A percentile compares a stretch with the other conserved stretches of the same genome.
Conservation (phyloP, 2,113 vertebrate genomes). For the Zapornia atra region DNA sequence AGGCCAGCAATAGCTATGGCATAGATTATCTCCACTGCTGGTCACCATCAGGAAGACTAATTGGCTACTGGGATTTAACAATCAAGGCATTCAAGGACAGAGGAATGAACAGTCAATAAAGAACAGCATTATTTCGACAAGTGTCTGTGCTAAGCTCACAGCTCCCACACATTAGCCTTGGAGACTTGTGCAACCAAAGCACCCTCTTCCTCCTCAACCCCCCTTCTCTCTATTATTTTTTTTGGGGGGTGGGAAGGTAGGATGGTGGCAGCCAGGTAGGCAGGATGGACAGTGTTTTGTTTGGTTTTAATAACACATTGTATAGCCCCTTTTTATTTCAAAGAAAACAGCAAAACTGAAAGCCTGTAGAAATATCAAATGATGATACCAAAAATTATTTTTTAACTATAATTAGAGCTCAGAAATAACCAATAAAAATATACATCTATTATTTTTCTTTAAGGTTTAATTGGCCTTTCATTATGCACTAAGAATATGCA, state of each 20-base stretch:
- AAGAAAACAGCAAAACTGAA: neutral
- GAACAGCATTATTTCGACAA: neutral
- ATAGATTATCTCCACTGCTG: neutral
- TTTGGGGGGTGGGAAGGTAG: accelerated
- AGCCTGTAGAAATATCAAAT: neutral
- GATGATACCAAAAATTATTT: neutral
- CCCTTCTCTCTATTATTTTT: no score
- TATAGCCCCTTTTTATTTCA: neutral
- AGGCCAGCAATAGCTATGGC: neutral
- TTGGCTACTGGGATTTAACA: conserved; percentile 30
- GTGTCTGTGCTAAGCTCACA: neutral
- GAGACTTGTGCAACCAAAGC: neutral
- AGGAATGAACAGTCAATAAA: conserved; percentile 10
- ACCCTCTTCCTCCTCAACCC: neutral
- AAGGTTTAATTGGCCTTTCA: conserved; percentile 18
- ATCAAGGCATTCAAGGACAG: neutral
- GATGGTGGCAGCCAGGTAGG: neutral
- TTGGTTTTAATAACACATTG: neutral
- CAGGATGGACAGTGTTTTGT: neutral
- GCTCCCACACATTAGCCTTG: neutral
- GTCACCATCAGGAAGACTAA: conserved; percentile 23
- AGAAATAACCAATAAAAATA: neutral
- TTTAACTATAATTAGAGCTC: neutral
- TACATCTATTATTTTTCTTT: neutral
- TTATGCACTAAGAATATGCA: conserved; percentile 1